A percentile compares a stretch with the other conserved stretches of the same genome.
phyloP scores from a whole-genome alignment of 1,140 invertebrate genomes.

The Melipona quadrifasciata region DNA sequence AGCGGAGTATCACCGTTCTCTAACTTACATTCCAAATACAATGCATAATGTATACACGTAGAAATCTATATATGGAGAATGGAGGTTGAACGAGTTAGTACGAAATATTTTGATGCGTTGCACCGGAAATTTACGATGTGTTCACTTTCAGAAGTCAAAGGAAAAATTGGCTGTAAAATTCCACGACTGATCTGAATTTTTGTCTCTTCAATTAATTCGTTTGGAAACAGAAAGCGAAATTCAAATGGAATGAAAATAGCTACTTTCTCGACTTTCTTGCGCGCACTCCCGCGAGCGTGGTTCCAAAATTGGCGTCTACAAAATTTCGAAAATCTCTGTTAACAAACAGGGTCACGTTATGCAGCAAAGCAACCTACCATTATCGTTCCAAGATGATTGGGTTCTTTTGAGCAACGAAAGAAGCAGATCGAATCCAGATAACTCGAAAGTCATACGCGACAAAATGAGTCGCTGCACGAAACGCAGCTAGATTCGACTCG shows the following conservation, averaged over 20 bases:
- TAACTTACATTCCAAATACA: slow-evolving; percentile 21
- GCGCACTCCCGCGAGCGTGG: background rate
- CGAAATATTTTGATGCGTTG: background rate
- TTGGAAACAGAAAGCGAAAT: too few relatives aligned
- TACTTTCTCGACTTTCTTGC: background rate
- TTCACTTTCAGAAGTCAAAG: too few relatives aligned
- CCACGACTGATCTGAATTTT: too few relatives aligned
- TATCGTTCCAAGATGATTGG: slow-evolving; percentile 30
- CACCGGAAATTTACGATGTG: background rate
- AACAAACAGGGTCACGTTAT: background rate
- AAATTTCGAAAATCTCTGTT: slow-evolving; percentile 7
- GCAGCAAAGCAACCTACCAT: slow-evolving; percentile 25
- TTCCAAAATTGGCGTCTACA: background rate
- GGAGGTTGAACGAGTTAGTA: too few relatives aligned
- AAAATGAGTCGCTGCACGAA: background rate
- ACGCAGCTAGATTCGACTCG: slow-evolving; percentile 70
- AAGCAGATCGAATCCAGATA: slow-evolving; percentile 30
- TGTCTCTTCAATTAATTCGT: too few relatives aligned
- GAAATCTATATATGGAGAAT: background rate
- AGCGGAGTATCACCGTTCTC: background rate
- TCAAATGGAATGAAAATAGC: background rate
- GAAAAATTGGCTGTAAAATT: background rate
- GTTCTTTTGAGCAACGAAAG: slow-evolving; percentile 21
- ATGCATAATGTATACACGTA: background rate
- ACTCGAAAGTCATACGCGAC: slow-evolving; percentile 33